A percentile compares a stretch with the other conserved stretches of the same genome.
Evolutionary conservation across 1,140 invertebrate species (phyloP).

Genomic region (Drosophila asahinai): DNA sequence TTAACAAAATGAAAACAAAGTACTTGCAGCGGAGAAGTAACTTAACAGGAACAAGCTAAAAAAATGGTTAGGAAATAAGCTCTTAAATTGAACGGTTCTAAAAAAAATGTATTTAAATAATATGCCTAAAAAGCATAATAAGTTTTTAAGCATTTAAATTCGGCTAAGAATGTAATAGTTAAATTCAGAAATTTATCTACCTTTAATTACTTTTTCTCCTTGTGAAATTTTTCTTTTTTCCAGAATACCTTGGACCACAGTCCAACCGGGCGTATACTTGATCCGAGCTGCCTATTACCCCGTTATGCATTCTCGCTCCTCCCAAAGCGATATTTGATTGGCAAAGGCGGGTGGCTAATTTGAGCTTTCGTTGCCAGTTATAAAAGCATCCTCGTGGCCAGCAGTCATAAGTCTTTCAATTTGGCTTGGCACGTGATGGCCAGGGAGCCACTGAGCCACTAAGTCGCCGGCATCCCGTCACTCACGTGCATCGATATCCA

Average conservation of each 20-base stretch:
- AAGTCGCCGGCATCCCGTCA: conserved; percentile 51
- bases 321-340: conserved; percentile 61
- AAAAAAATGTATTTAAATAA: too few species aligned
- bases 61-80: too few species aligned
- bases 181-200: not conserved
- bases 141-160: too few species aligned
- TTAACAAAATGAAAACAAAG: conserved; percentile 3
- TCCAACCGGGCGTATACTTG: conserved; percentile 59
- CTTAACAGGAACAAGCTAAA: not conserved
- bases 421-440: conserved; percentile 50
- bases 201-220: not conserved
- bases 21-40: not conserved
- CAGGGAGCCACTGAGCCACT: conserved; percentile 41
- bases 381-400: conserved; percentile 9
- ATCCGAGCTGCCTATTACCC: conserved; percentile 18
- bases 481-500: conserved; percentile 61
- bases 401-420: conserved; percentile 71
- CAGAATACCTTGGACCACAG: conserved; percentile 19
- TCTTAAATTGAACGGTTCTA: too few species aligned
- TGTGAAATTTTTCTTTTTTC: not conserved
- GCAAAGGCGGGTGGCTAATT: conserved; percentile 67
- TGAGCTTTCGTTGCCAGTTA: conserved; percentile 16
- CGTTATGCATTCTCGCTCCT: conserved; percentile 60
- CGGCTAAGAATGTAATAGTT: not conserved
- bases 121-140: too few species aligned